Percentiles rank a stretch among this genome's conserved stretches.
Evolutionary conservation across 2,113 vertebrate genomes (phyloP).

Genomic region (Mustela nigripes): DNA sequence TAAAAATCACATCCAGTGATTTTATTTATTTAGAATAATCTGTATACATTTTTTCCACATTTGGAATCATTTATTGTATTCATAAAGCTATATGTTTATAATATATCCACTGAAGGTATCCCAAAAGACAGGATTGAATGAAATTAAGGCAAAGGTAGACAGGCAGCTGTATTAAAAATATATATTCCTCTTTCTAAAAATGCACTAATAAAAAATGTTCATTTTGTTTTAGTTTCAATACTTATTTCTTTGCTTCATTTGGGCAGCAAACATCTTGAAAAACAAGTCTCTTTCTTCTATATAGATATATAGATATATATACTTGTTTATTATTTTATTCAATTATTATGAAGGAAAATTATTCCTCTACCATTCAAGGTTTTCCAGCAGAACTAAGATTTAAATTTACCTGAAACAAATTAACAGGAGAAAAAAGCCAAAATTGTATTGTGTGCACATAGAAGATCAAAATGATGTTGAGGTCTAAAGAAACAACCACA

Average conservation of each 20-base stretch:
- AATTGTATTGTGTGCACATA: not conserved
- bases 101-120: not conserved
- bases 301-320: not conserved
- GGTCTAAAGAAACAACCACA: not conserved
- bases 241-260: not conserved
- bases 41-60: not conserved
- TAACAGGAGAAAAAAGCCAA: not conserved
- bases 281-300: not conserved
- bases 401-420: not conserved
- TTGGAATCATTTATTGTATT: not conserved
- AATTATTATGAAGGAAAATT: not conserved
- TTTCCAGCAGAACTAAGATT: not conserved
- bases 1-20: not conserved
- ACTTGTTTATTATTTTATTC: not conserved
- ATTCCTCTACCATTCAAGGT: not conserved
- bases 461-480: not conserved
- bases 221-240: not conserved
- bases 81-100: not conserved
- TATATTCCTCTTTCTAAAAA: conserved; percentile 9
- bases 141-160: not conserved
- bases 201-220: not conserved
- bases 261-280: not conserved
- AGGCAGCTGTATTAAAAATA: not conserved
- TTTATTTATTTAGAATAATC: not conserved
- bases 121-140: not conserved